Evolutionary conservation across 2,113 vertebrate species (phyloP).

Genomic region (Ia io): DNA sequence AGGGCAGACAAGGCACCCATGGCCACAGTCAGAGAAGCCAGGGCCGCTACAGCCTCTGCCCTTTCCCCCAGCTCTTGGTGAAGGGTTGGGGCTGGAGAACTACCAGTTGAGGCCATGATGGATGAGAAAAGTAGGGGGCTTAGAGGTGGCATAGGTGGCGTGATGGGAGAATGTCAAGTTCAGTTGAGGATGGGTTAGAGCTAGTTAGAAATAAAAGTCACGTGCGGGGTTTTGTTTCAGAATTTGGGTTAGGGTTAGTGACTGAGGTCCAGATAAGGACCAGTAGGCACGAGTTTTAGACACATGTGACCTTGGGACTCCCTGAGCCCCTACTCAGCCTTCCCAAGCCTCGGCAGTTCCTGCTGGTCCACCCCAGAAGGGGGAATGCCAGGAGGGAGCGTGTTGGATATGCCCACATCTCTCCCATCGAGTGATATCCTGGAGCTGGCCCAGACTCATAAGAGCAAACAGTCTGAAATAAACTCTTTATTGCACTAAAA

Average conservation of each 20-base stretch:
- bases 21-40: background rate
- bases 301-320: background rate
- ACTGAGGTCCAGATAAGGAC: background rate
- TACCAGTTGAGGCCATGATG: background rate
- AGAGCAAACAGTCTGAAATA: background rate
- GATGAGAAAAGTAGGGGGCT: accelerated
- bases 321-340: background rate
- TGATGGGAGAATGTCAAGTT: background rate
- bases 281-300: background rate
- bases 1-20: background rate
- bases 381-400: background rate
- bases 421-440: background rate
- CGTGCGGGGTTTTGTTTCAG: background rate
- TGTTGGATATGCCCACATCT: background rate
- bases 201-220: background rate
- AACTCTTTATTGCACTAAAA: no score
- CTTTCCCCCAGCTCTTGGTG: background rate
- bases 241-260: background rate
- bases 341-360: background rate
- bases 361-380: background rate
- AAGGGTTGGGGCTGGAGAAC: background rate
- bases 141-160: background rate
- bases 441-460: background rate
- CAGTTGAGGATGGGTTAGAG: background rate
- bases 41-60: background rate